These are phyloP conservation scores for Sipha maydis DNA, from an alignment of 2,888 invertebrate species.

Conservation along the genomic window DNA sequence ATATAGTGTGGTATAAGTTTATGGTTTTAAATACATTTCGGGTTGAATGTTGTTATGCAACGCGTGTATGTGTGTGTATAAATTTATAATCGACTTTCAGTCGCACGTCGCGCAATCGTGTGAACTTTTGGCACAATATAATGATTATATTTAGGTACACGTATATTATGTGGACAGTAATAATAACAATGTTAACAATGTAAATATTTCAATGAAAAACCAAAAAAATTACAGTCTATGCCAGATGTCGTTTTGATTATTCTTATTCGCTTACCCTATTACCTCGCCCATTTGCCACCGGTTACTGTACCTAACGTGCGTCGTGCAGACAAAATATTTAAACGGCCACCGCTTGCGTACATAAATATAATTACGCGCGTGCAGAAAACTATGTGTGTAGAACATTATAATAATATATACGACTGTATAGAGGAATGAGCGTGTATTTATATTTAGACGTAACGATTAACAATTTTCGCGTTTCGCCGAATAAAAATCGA, in stretches of 20 bases:
- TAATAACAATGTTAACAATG: not conserved
- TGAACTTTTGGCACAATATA: conserved; percentile 40
- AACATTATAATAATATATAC: too few species aligned
- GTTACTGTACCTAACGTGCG: not conserved
- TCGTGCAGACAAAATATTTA: not conserved
- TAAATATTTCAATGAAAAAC: conserved; percentile 42
- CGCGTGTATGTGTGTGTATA: not conserved
- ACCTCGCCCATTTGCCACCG: not conserved
- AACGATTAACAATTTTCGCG: not conserved
- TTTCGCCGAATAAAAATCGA: not conserved
- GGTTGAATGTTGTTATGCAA: conserved; percentile 21
- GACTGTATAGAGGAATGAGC: too few species aligned
- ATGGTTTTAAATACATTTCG: not conserved
- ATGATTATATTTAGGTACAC: not conserved
- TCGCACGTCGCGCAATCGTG: conserved; percentile 20
- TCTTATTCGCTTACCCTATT: not conserved
- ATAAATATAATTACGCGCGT: not conserved
- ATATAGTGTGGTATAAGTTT: not conserved
- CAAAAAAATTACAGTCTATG: not conserved
- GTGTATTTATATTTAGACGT: too few species aligned
- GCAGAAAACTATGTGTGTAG: too few species aligned
- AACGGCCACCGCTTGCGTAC: not conserved
- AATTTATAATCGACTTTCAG: not conserved
- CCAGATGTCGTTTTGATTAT: conserved; percentile 47
- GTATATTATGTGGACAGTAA: not conserved